Evolutionary conservation across 2,888 invertebrate species (phyloP), one percentile per base, ranked within the genome.

Genomic region (Phortica magna): DNA sequence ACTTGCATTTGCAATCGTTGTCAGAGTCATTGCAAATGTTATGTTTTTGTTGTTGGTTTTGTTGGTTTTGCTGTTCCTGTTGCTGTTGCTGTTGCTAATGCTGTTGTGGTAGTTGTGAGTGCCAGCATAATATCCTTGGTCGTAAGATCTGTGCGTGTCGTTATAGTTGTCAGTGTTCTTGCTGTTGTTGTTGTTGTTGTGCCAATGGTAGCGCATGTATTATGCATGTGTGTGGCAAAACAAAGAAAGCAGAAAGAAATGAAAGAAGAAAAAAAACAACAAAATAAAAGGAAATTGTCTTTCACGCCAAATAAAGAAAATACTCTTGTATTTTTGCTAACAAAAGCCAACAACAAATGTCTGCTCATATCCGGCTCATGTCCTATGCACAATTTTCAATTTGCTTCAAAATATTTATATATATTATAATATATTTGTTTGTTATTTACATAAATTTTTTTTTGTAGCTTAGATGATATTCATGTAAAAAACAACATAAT

Each of bases 81-180:
- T 61, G 48, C 12, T n/a, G 17, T 48, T 71, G 76, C 64, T 75
- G 71, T 76, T 80, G 80, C 72, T 78, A 48, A 70, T 80, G 76
- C 31, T 71, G 55, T 43, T 61, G 61, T 41, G 31, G 55, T 48
- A 39, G 72, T 48, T 67, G 67, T 22, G 19, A 61, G 31, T 48
- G 22, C 61, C 22, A 61, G 17, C 19, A 43, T 68, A 68, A 68
- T 68, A 31, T 19, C 43, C 68, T 68, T 68, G 48, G 68, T 22
- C 43, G 22, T 9, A 43, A 12, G 43, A 73, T 79, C 79, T 75
- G 73, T 43, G 68, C 43, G 68, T 61, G 61, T 73, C 61, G 73
- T 73, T 61, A 61, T 42, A 73, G 61, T 31, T 68, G 68, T 43
- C 22, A 42, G 41, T 65, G 65, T 65, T 41, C 41, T 41, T 74